Base-by-base conservation (phyloP, 2,797 vertebrate species). In the Platalea minor region DNA sequence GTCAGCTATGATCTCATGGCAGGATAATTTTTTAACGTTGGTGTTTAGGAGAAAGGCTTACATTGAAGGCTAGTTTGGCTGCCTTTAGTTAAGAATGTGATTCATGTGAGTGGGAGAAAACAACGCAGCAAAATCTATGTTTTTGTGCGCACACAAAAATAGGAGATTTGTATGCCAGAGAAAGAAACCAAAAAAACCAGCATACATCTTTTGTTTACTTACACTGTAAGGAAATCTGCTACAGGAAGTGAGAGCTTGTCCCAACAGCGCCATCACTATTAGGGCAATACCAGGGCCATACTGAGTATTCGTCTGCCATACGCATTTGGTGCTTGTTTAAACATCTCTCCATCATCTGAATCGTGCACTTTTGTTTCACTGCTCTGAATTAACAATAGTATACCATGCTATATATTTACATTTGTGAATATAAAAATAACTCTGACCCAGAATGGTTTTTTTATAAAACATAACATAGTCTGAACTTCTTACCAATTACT, bases 21-120 rank as follows among this genome's bases (percentile, higher is more conserved):
- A 82, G 85, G 94, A n/a, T 92, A 87, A 97, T 96, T 93, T 91
- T 94, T 85, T 93, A 60, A 96, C 39, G 92, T 93, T 96, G 96
- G 85, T 97, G 92, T 95, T 95, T 59, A 93, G 91, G 73, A 97
- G 87, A 95, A 94, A 96, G 94, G 51, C 80, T 93, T 77, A 94
- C 78, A 95, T 63, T 94, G 94, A 97, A 91, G 73, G 70, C 90
- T 83, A 23, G 18, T 81, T 93, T 86, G 54, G 60, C 91, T 82
- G 91, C 91, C 80, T 93, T 75, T 72, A 65, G 79, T 64, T 78
- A 97, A 95, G 94, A 97, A 97, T 96, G 92, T 63, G 79, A 95
- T 92, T 95, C 64, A 96, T 89, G 73, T 75, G 95, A 96, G 96
- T 97, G 92, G 97, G 96, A 97, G 97, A 96, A 93, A 93, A 93